Percentiles rank a stretch among this genome's conserved stretches.
These are phyloP conservation scores for Trachelus tabidus DNA, from an alignment of 2,888 invertebrate species.

Conservation along the genomic window DNA sequence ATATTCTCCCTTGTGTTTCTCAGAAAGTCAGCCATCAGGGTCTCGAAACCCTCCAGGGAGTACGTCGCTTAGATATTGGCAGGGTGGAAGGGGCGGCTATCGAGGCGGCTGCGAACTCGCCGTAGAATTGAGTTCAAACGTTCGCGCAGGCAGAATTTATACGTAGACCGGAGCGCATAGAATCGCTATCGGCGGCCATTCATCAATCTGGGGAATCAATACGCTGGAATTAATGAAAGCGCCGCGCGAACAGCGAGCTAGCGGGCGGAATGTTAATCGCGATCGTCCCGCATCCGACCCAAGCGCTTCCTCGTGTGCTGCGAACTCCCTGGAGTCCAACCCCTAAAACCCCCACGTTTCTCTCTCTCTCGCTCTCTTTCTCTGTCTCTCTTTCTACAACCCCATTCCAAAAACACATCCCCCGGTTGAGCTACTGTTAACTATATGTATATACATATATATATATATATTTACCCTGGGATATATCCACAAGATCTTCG, in stretches of 20 bases:
- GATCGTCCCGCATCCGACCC: slow-evolving; percentile 62
- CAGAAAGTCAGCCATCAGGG: neutral
- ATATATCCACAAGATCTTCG: neutral
- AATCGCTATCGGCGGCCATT: slow-evolving; percentile 67
- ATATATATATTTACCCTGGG: neutral
- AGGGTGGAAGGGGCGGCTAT: neutral
- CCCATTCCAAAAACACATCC: neutral
- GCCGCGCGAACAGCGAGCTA: slow-evolving; percentile 65
- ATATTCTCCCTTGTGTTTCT: neutral
- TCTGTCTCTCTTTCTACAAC: slow-evolving; percentile 4
- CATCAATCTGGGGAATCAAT: slow-evolving; percentile 67
- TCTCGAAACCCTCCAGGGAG: neutral
- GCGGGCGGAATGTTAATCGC: slow-evolving; percentile 67
- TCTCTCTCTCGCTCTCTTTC: slow-evolving; percentile 2
- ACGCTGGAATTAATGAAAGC: slow-evolving; percentile 67
- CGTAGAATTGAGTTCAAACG: slow-evolving; percentile 8
- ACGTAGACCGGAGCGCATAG: slow-evolving; percentile 52
- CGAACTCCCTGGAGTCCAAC: slow-evolving; percentile 57
- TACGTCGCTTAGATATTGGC: neutral
- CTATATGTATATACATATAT: neutral
- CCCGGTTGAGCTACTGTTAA: neutral
- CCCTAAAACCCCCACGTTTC: slow-evolving; percentile 21
- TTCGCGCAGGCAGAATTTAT: slow-evolving; percentile 33
- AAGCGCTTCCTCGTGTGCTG: slow-evolving; percentile 56
- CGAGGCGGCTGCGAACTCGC: neutral